These are phyloP conservation scores for Orientallactaga bullata DNA, from an alignment of 2,113 vertebrate species.

Conservation along the genomic window DNA sequence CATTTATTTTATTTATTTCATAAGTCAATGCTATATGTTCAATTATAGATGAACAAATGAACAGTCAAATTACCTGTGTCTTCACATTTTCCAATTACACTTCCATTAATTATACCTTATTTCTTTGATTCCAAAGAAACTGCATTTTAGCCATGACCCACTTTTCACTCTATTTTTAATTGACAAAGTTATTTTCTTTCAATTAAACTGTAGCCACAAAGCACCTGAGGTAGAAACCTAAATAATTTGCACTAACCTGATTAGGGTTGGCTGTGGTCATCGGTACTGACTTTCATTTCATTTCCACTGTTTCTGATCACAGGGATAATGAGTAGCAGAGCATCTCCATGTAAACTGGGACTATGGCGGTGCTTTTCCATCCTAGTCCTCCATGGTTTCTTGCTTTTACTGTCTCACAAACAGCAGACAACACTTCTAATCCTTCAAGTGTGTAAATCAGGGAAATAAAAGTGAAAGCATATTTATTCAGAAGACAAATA, in stretches of 20 bases:
- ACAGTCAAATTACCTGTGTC: background rate
- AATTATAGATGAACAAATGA: constrained; percentile 52
- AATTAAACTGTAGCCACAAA: constrained; percentile 53
- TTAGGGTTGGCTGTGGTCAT: constrained; percentile 20
- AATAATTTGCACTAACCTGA: constrained; percentile 53
- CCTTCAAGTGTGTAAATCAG: background rate
- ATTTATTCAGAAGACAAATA: background rate
- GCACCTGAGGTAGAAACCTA: constrained; percentile 34
- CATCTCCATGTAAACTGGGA: background rate
- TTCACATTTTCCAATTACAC: constrained; percentile 38
- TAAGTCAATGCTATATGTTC: background rate
- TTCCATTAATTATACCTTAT: constrained; percentile 47
- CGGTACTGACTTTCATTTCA: background rate
- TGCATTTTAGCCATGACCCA: background rate
- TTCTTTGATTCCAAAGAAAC: constrained; percentile 60
- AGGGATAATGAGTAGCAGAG: background rate
- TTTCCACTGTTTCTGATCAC: background rate
- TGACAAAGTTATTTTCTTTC: constrained; percentile 63
- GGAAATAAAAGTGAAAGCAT: background rate
- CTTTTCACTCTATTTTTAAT: constrained; percentile 67
- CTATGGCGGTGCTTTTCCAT: fast-evolving
- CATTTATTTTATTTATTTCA: constrained; percentile 32
- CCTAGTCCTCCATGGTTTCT: background rate
- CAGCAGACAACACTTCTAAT: background rate
- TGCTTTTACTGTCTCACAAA: background rate